phyloP scores from a whole-genome alignment of 2,888 invertebrate genomes.

The Cepaea hortensis region DNA sequence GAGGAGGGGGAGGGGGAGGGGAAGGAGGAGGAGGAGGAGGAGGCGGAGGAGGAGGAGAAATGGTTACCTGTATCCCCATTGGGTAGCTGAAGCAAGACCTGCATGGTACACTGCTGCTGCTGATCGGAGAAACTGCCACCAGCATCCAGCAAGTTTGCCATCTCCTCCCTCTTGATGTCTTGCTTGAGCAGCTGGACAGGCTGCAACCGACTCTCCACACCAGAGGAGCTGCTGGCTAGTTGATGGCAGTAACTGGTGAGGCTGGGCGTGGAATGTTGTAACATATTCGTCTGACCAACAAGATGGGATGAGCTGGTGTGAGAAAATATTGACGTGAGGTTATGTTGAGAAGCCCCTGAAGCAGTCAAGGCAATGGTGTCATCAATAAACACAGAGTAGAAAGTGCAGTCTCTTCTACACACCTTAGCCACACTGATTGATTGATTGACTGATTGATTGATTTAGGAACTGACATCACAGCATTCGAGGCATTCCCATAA shows the following conservation, averaged over 20 bases:
- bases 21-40: too few relatives aligned
- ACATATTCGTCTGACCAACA: neutral
- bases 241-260: neutral
- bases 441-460: too few relatives aligned
- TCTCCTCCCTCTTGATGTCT: slow-evolving; percentile 16
- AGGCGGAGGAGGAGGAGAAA: too few relatives aligned
- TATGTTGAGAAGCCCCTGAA: too few relatives aligned
- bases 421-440: too few relatives aligned
- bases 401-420: too few relatives aligned
- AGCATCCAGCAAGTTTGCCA: neutral
- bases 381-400: too few relatives aligned
- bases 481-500: too few relatives aligned
- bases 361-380: too few relatives aligned
- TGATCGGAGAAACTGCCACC: neutral
- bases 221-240: neutral
- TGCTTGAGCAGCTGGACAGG: slow-evolving; percentile 5
- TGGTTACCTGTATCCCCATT: slow-evolving; percentile 77
- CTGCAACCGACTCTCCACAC: neutral
- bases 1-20: too few relatives aligned
- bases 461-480: too few relatives aligned
- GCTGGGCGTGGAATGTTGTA: slow-evolving; percentile 17
- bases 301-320: neutral
- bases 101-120: slow-evolving; percentile 67
- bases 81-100: slow-evolving; percentile 79
- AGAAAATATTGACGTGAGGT: too few relatives aligned